Evolutionary conservation across 2,888 invertebrate species (phyloP), one percentile per base, ranked within the genome.

Genomic region (Pardosa pseudoannulata): DNA sequence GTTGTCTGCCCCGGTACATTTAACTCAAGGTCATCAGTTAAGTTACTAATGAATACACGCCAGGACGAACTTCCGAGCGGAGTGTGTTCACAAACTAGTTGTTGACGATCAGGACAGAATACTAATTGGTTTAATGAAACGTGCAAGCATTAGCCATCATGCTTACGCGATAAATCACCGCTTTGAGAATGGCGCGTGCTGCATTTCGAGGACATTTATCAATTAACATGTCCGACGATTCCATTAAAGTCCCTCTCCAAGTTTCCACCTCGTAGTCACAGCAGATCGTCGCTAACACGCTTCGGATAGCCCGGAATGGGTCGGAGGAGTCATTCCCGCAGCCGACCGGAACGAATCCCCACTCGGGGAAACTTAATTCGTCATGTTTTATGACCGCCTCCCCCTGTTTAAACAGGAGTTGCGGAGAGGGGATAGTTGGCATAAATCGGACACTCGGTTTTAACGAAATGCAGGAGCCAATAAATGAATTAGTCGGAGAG

Each of bases 321-420:
- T 46, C 16, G 2, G 9, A 46, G 16, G 41, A 46, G 41, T 13
- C 41, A 16, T 46, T 46, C 41, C 2, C 41, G 16, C 41, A 46
- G 9, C 41, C 41, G 16, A 46, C 41, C 41, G 41, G 41, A 46
- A 46, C 41, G 41, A 46, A 46, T 46, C 41, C 41, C 16, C 41
- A n/a, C 41, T 11, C 41, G 9, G 13, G 16, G 9, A 46, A 46
- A 46, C 41, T 74, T 64, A 74, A 74, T 74, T 62, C 62, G 62
- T 74, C 74, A 28, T 74, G 74, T 74, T 74, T 74, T 74, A 74
- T 39, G 62, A 74, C 64, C 1, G 3, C 41, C 13, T 46, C 41
- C 41, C 41, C 41, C 16, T 46, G 41, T 46, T 46, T 46, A 46
- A 46, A 16, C 41, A 46, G 41, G 41, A 46, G 16, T 7, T 7